Evolutionary conservation across 1,140 invertebrate genomes (phyloP).

Genomic region (Amyelois transitella): DNA sequence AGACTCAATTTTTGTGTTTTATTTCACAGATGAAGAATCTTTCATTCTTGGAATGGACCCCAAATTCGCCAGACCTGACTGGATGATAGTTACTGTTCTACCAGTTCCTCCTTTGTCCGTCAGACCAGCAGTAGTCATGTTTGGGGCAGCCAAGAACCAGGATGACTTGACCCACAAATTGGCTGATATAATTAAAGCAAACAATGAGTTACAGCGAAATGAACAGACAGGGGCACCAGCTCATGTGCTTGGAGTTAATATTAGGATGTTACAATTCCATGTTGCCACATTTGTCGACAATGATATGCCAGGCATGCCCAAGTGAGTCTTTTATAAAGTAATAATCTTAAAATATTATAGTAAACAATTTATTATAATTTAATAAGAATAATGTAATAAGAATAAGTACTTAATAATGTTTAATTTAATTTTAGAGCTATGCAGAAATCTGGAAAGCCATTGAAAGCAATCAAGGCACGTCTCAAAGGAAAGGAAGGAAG

Average conservation of each 20-base stretch:
- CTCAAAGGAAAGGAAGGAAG: constrained; percentile 97
- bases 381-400: no score
- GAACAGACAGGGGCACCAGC: constrained; percentile 97
- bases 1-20: constrained; percentile 8
- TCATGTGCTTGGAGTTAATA: constrained; percentile 97
- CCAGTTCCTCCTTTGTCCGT: constrained; percentile 96
- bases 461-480: constrained; percentile 97
- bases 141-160: constrained; percentile 98
- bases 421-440: constrained; percentile 82
- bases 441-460: constrained; percentile 98
- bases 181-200: constrained; percentile 98
- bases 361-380: no score
- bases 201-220: constrained; percentile 96
- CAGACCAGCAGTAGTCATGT: constrained; percentile 98
- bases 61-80: constrained; percentile 97
- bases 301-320: constrained; percentile 97
- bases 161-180: constrained; percentile 99
- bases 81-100: constrained; percentile 98
- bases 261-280: constrained; percentile 99
- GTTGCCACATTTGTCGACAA: constrained; percentile 99
- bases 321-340: constrained; percentile 61
- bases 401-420: no score
- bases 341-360: neutral
- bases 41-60: constrained; percentile 97
- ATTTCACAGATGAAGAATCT: constrained; percentile 91